These are phyloP conservation scores for Seira ritae DNA, from an alignment of 2,888 invertebrate species.

Conservation along the genomic window DNA sequence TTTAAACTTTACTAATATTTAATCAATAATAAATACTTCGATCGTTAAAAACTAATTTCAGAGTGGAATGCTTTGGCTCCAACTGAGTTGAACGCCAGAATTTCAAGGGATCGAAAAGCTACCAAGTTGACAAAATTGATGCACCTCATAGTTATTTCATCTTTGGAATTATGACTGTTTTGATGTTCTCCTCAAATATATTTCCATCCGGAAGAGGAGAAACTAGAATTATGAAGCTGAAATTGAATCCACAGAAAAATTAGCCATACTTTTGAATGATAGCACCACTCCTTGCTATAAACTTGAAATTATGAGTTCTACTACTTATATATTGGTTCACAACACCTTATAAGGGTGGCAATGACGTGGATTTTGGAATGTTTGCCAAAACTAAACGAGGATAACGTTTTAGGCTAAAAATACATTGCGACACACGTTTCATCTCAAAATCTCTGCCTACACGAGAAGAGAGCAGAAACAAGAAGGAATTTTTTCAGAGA, in stretches of 20 bases:
- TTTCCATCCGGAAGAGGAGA: conserved; percentile 24
- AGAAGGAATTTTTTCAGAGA: not conserved
- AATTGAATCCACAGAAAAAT: no score
- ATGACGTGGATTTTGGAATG: conserved; percentile 69
- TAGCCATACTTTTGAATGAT: no score
- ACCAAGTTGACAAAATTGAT: no score
- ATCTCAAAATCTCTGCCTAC: conserved; percentile 31
- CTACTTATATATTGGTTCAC: conserved; percentile 37
- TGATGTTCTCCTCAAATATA: conserved; percentile 26
- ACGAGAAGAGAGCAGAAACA: conserved; percentile 22
- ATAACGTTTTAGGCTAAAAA: conserved; percentile 73
- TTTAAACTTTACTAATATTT: no score
- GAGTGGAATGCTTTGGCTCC: no score
- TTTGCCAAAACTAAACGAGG: conserved; percentile 73
- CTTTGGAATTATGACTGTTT: conserved; percentile 31
- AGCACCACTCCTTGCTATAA: no score
- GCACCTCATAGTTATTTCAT: no score
- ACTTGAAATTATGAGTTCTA: no score
- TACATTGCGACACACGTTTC: conserved; percentile 64
- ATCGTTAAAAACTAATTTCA: no score
- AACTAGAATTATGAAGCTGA: not conserved
- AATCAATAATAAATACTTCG: no score
- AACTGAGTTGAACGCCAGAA: no score
- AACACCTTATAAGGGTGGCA: conserved; percentile 71
- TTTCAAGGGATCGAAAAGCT: no score